Evolutionary conservation across 2,797 vertebrate genomes (phyloP).

Genomic region (Sebastes minor): DNA sequence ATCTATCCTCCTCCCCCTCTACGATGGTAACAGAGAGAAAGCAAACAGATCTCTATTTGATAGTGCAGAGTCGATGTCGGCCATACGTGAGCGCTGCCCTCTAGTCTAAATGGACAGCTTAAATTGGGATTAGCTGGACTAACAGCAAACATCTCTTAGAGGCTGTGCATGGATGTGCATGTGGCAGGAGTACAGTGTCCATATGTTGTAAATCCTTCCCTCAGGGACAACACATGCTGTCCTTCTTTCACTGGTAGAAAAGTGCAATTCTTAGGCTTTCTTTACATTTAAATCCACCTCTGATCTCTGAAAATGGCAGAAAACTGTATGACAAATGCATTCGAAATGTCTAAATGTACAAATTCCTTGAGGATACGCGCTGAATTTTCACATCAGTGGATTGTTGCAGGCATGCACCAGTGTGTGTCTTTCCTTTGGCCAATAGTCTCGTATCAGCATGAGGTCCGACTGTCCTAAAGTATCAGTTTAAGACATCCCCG

Average conservation of each 20-base stretch:
- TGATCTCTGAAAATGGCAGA: neutral
- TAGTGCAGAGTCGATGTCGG: constrained; percentile 11
- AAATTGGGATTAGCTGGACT: constrained; percentile 74
- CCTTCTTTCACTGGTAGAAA: neutral
- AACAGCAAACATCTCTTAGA: constrained; percentile 69
- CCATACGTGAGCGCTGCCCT: constrained; percentile 32
- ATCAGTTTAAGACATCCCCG: constrained; percentile 17
- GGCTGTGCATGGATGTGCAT: constrained; percentile 66
- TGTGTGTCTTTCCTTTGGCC: constrained; percentile 2
- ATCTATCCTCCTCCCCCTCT: neutral
- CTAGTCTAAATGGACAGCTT: constrained; percentile 74
- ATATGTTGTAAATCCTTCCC: constrained; percentile 76
- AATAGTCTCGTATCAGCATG: constrained; percentile 46
- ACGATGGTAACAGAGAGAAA: constrained; percentile 11
- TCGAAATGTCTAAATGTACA: neutral
- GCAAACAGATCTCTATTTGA: constrained; percentile 53
- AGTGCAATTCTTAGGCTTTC: neutral
- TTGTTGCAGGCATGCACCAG: constrained; percentile 1
- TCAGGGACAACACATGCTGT: constrained; percentile 33
- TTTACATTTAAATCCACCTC: neutral
- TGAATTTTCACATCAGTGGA: neutral
- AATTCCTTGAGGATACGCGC: neutral
- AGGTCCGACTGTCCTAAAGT: constrained; percentile 47
- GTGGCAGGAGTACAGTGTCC: constrained; percentile 72
- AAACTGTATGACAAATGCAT: neutral